Base-by-base conservation (phyloP, 2,888 invertebrate species). In the Xestia ashworthii region DNA sequence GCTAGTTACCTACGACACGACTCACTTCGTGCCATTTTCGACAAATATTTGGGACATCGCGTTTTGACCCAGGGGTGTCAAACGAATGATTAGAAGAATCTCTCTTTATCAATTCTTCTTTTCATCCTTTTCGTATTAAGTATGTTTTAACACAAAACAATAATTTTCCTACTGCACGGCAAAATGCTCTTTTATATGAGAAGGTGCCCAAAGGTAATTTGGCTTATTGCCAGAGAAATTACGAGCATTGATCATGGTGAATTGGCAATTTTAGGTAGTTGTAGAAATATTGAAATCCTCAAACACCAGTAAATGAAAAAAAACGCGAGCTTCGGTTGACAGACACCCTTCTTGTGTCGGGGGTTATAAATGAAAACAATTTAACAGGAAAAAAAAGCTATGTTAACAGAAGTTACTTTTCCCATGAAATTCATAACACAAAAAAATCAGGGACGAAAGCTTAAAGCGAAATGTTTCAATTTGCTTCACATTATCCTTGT, bases 381-480 rank as follows among this genome's bases (percentile, higher is more conserved):
- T 6, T 6, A n/a, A 64, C 22, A 64, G 50, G 44, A 32, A 50
- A 53, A 53, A 46, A 5, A 53, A 14, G 60, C 38, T 11, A 5
- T n/a, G 4, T 38, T 46, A 48, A 41, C 65, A 38, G 25, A 75
- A 25, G 50, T 22, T 48, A 48, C 4, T 53, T 78, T 70, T 55
- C 14, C 53, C 25, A 19, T n/a, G 19, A 46, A 70, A 71, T 78
- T 46, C 25, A 22, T 71, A 72, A 38, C 22, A 62, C 74, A 79
- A 80, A 73, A 44, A 58, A 78, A 80, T 80, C 50, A 44, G 3
- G 8, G 66, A 74, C 74, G 53, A 46, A 62, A 12, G 11, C 60
- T 53, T 25, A 41, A 41, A 67, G 46, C 53, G 32, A 38, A 80
- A 74, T 48, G 67, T 74, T 53, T 32, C 66, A 80, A 74, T 67